Evolutionary conservation across 2,113 vertebrate species (phyloP).

Genomic region (Galbula dea): DNA sequence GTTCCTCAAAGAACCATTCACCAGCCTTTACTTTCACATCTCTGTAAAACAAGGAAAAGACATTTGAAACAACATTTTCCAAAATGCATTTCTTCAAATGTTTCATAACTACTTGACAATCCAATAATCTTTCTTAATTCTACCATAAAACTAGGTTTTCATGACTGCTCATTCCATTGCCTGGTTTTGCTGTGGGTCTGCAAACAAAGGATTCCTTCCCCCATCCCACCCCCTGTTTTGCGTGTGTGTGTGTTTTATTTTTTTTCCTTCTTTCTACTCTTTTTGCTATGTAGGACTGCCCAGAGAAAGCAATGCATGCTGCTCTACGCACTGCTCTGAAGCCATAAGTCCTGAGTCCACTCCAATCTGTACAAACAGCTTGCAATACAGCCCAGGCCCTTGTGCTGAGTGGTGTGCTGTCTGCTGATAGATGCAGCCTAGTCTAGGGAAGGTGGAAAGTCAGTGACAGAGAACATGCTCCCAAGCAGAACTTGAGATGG

Average conservation of each 20-base stretch:
- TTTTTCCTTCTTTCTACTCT: not conserved
- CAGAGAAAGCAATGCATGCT: not conserved
- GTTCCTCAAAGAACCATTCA: conserved; percentile 92
- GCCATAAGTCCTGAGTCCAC: not conserved
- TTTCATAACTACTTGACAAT: not conserved
- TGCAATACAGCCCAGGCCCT: not conserved
- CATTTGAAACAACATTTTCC: not conserved
- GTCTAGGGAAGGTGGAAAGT: not conserved
- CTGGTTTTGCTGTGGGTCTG: not conserved
- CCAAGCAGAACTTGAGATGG: not conserved
- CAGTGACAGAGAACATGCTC: rapidly evolving
- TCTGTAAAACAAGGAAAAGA: conserved; percentile 73
- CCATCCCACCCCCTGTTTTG: no score
- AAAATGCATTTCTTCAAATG: not conserved
- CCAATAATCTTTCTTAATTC: not conserved
- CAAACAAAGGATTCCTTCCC: not conserved
- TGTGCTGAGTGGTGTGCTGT: not conserved
- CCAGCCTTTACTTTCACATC: conserved; percentile 88
- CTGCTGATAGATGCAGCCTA: not conserved
- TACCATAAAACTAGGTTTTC: not conserved
- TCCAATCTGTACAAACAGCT: not conserved
- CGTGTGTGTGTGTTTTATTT: no score
- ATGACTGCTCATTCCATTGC: not conserved
- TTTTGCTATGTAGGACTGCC: not conserved
- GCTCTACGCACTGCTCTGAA: not conserved